phyloP scores from a whole-genome alignment of 2,113 vertebrate species.

The Pelecanoides urinatrix region DNA sequence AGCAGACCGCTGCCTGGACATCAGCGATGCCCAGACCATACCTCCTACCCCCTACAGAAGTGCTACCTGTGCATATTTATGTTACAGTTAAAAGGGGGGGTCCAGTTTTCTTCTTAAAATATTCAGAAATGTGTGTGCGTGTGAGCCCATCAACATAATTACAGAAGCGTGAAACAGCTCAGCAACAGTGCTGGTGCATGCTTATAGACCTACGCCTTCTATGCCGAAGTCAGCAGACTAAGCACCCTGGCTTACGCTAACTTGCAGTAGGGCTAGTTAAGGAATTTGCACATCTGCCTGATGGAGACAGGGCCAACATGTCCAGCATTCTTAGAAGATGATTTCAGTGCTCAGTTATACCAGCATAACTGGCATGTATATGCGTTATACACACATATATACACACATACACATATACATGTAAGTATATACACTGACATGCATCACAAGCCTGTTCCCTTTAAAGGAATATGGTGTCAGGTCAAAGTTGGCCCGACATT shows the following conservation, averaged over 20 bases:
- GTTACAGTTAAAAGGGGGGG: background rate
- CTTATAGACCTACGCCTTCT: background rate
- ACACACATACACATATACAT: background rate
- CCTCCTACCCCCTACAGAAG: background rate
- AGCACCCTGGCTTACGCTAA: background rate
- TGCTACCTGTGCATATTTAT: background rate
- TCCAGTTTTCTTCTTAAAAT: background rate
- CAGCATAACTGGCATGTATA: background rate
- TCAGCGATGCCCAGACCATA: background rate
- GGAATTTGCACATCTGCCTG: background rate
- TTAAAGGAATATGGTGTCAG: background rate
- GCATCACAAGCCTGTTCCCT: background rate
- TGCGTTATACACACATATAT: background rate
- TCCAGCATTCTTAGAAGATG: background rate
- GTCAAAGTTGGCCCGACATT: constrained; percentile 4
- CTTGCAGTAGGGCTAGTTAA: background rate
- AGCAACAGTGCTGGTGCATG: accelerated
- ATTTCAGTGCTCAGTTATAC: background rate
- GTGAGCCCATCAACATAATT: background rate
- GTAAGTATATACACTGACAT: background rate
- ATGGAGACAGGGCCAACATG: background rate
- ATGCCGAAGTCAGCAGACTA: background rate
- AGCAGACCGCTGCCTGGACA: background rate
- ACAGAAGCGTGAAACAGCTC: background rate
- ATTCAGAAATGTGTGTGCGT: background rate